Evolutionary conservation across 2,888 invertebrate species (phyloP).

Genomic region (Dendrolimus pini): DNA sequence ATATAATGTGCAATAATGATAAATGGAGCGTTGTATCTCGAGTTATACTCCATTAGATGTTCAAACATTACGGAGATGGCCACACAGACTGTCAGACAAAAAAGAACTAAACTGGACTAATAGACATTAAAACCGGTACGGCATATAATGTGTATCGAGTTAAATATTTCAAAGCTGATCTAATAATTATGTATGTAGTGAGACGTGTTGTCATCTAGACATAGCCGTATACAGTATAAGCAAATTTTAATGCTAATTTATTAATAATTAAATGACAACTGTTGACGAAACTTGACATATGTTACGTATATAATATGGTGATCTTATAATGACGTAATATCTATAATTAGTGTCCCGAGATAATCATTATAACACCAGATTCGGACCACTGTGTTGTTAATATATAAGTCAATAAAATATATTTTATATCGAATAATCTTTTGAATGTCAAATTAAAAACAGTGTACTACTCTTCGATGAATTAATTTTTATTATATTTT

Average conservation of each 20-base stretch:
- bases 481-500: constrained; percentile 19
- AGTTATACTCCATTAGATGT: constrained; percentile 15
- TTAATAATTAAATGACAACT: constrained; percentile 17
- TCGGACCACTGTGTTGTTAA: not conserved
- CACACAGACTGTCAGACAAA: constrained; percentile 18
- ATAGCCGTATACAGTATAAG: constrained; percentile 15
- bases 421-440: constrained; percentile 9
- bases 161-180: constrained; percentile 1
- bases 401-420: not conserved
- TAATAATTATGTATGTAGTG: constrained; percentile 7
- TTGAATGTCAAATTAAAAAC: not conserved
- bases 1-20: constrained; percentile 24
- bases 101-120: constrained; percentile 19
- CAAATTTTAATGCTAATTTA: constrained; percentile 16
- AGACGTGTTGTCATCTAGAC: constrained; percentile 15
- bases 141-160: constrained; percentile 4
- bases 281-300: constrained; percentile 13
- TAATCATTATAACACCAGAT: not conserved
- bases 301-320: constrained; percentile 13
- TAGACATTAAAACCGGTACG: constrained; percentile 14
- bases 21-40: constrained; percentile 19
- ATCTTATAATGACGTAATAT: constrained; percentile 17
- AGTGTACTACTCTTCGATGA: not conserved
- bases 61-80: constrained; percentile 19
- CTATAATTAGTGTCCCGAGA: constrained; percentile 2